Evolutionary conservation across 2,113 vertebrate genomes (phyloP), one percentile per base, ranked within the genome.

Genomic region (Physeter macrocephalus): DNA sequence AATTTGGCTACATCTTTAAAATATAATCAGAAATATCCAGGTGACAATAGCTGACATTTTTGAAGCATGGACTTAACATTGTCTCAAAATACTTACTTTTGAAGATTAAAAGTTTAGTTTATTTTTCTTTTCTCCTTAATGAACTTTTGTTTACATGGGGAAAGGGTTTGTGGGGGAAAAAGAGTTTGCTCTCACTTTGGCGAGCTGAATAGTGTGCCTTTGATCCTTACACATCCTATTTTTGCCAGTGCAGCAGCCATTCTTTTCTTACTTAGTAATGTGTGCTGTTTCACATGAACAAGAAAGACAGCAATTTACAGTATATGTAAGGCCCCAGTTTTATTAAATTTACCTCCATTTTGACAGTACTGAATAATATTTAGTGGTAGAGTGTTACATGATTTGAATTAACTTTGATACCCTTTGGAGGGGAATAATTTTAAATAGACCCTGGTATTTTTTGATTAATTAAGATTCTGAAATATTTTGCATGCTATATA

Each of bases 181-280:
- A 96, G 96, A 81, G 36, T 93, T 97, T 95, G 97, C 96, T 98
- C 43, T 94, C 29, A 46, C 96, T 97, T 92, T 97, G 96, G 97
- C 85, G 97, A 93, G 97, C 90, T 95, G 90, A 97, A 97, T 94
- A 87, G 98, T 98, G 97, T 98, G 97, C 97, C 98, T 98, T 98
- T 98, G 96, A 97, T 91, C 82, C 61, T 97, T 96, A 96, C 64
- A 97, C 94, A 96, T 91, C 77, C 83, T 96, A 2, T 77, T 98
- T 97, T 97, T 96, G 96, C 95, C 95, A 85, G 13, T 83, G 87
- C 91, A 94, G 69, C 92, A 94, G 66, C 36, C 94, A 84, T 98
- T 93, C 87, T 95, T 93, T 94, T 46, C n/a, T 93, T 85, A 95
- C 34, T 83, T 67, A 57, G 21, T 94, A 46, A 93, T 93, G 31